Evolutionary conservation across 2,113 vertebrate species (phyloP).

Genomic region (Propithecus coquereli): DNA sequence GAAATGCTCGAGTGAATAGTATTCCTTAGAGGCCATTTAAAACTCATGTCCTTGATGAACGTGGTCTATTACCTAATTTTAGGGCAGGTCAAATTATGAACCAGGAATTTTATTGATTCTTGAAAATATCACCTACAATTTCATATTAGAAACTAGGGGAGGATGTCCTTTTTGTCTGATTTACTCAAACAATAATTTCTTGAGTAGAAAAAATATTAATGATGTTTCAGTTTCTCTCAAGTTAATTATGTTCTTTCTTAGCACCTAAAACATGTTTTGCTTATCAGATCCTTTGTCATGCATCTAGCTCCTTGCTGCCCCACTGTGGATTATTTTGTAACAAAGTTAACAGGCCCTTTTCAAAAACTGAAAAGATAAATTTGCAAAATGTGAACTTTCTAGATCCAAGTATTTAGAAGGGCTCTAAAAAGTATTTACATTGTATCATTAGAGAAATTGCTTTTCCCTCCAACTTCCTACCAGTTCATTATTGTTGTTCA

Average conservation of each 20-base stretch:
- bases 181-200: not conserved
- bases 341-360: not conserved
- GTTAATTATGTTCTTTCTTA: not conserved
- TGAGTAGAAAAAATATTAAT: not conserved
- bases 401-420: not conserved
- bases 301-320: slow-evolving; percentile 27
- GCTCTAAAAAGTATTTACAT: not conserved
- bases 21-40: not conserved
- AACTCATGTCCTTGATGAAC: not conserved
- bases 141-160: not conserved
- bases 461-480: not conserved
- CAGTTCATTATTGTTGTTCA: not conserved
- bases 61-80: not conserved
- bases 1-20: not conserved
- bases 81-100: not conserved
- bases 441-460: not conserved
- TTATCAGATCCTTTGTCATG: not conserved
- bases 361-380: not conserved
- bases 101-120: not conserved
- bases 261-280: not conserved
- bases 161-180: not conserved
- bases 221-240: not conserved
- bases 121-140: slow-evolving; percentile 8
- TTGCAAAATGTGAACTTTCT: not conserved
- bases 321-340: slow-evolving; percentile 17